Evolutionary conservation across 1,140 invertebrate genomes (phyloP), one percentile per base, ranked within the genome.

Genomic region (Megalopta genalis): DNA sequence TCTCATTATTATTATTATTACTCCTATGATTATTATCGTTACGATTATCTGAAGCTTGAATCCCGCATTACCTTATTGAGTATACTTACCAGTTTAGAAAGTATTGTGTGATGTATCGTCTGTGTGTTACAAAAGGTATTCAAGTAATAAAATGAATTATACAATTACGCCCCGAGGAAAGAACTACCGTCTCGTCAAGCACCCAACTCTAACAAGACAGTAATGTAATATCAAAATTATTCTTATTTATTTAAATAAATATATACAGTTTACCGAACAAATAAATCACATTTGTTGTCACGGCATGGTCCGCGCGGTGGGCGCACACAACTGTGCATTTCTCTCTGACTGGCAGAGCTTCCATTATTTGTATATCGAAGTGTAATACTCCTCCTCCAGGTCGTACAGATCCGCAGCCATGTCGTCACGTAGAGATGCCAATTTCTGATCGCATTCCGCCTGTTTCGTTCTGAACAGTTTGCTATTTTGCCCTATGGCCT

Each of bases 371-470:
- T 98, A 98, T 86, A 97, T 96, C 81, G 98, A 99, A 8, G 97
- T 98, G 91, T 99, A 99, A 93, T 99, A 99, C 94, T 99, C 98
- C 93, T 99, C 98, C 94, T 99, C 98, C 57, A 99, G 93, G 93
- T 99, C 98, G 93, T 98, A 99, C 0, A 99, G 93, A 93, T 99
- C 98, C 64, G 97, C 96, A 42, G 98, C 97, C 95, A 99, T 98
- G 89, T 99, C 98, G 92, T 99, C 98, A 73, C 98, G 90, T 25
- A 99, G 90, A 42, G 96, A 96, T 94, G 98, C 97, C 21, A 99
- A 92, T 93, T 99, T 99, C 87, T 97, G 96, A 93, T 99, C 98
- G 93, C 97, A 97, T 88, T 98, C 97, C 39, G 95, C 95, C 93
- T 99, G 97, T 89, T 97, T 97, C 0, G 96, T 95, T 76, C 97